phyloP scores from a whole-genome alignment of 2,113 vertebrate genomes.

The Cinclus cinclus region DNA sequence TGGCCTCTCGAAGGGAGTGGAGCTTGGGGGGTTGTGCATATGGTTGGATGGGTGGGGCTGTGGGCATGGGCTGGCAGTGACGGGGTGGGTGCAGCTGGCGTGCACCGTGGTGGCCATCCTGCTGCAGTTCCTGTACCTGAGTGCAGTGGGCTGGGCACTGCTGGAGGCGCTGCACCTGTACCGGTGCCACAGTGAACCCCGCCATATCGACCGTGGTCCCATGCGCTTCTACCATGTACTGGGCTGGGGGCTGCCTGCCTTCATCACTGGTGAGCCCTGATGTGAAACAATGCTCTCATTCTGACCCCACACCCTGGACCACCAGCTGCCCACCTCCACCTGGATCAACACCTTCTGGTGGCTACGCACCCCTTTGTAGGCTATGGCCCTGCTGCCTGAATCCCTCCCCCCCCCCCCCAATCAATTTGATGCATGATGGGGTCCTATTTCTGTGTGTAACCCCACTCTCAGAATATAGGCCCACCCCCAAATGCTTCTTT shows the following conservation, averaged over 20 bases:
- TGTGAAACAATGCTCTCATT: neutral
- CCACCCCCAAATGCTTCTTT: neutral
- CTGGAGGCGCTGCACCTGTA: conserved; percentile 91
- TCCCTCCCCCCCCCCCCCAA: neutral
- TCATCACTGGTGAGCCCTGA: conserved; percentile 84
- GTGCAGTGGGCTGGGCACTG: conserved; percentile 92
- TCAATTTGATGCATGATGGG: neutral
- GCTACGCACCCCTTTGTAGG: neutral
- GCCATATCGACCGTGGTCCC: conserved; percentile 89
- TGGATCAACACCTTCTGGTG: neutral
- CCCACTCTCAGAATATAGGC: neutral
- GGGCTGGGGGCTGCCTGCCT: conserved; percentile 93
- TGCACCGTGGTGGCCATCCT: conserved; percentile 94
- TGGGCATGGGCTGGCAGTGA: neutral
- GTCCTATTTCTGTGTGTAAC: neutral
- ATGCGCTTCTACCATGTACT: conserved; percentile 97
- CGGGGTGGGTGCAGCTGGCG: conserved; percentile 77
- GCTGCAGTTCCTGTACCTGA: conserved; percentile 94
- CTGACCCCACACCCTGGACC: neutral
- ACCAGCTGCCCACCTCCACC: neutral
- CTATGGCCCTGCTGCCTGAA: neutral
- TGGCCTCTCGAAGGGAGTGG: neutral
- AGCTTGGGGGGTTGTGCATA: neutral
- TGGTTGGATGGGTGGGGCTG: neutral
- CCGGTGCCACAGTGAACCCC: conserved; percentile 87